Evolutionary conservation across 2,113 vertebrate genomes (phyloP), one percentile per base, ranked within the genome.

Genomic region (Labeo rohita): DNA sequence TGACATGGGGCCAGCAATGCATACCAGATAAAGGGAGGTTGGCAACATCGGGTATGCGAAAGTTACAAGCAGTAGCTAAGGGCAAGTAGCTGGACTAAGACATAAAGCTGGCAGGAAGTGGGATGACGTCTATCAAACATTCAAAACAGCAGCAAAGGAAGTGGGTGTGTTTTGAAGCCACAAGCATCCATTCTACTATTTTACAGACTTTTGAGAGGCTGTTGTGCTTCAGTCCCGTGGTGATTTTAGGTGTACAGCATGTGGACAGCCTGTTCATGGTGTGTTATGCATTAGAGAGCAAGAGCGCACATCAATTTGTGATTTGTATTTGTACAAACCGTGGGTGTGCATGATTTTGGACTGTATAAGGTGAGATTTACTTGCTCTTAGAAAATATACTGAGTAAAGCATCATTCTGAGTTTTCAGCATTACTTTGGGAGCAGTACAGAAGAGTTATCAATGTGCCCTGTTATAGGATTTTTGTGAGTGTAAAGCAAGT

Each of bases 101-200:
- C 73, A 73, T 81, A 81, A 63, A 92, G 91, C 88, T 4, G 87
- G 52, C 47, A 93, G 87, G 86, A 87, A 49, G 9, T 54, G 43
- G 61, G 61, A 79, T 18, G 88, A 88, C 86, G 90, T 88, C 92
- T 91, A 93, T 88, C 89, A 89, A 94, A 95, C 93, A 95, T 94
- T 94, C 91, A 94, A 80, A 92, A 93, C 91, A 92, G 90, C 93
- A 92, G 93, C 79, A 90, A 89, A 89, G 85, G 90, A 89, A 89
- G 89, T 91, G 86, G 91, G 88, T 49, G 59, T 88, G 82, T 91
- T 91, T 88, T 88, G 91, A 93, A 93, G 92, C 88, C 83, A 92
- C 87, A 84, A 92, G 90, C 91, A 88, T 89, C 77, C 79, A 90
- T 92, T 92, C 91, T 91, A 90, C 50, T 89, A 61, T 85, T 56